Conservation (phyloP, 2,888 invertebrate species). For the Dromius quadrimaculatus region DNA sequence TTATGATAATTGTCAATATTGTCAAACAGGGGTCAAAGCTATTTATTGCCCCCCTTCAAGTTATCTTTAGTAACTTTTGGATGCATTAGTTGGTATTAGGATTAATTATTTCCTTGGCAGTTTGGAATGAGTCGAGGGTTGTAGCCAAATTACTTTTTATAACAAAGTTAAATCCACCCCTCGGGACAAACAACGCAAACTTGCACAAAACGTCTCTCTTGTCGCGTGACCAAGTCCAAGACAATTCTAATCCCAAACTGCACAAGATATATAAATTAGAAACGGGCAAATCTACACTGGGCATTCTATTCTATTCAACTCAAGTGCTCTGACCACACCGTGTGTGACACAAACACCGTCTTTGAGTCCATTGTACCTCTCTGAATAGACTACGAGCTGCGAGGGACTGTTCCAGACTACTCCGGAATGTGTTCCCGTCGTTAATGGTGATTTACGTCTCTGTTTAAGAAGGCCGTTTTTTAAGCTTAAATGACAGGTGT, state of each 20-base stretch:
- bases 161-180: background rate
- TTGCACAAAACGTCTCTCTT: background rate
- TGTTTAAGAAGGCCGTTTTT: slow-evolving; percentile 26
- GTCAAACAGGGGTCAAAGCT: slow-evolving; percentile 1
- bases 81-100: no score
- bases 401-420: background rate
- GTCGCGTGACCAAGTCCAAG: background rate
- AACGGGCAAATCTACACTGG: slow-evolving; percentile 32
- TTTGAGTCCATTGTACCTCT: slow-evolving; percentile 14
- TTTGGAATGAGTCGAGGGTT: no score
- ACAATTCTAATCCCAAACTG: slow-evolving; percentile 15
- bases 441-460: slow-evolving; percentile 37
- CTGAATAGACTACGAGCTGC: slow-evolving; percentile 18
- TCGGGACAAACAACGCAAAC: background rate
- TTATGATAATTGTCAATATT: slow-evolving; percentile 42
- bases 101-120: no score
- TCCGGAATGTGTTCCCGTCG: slow-evolving; percentile 24
- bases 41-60: slow-evolving; percentile 13
- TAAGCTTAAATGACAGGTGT: slow-evolving; percentile 34
- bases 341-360: slow-evolving; percentile 33
- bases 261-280: slow-evolving; percentile 36
- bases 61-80: background rate
- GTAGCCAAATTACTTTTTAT: no score
- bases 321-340: slow-evolving; percentile 30
- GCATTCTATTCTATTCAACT: slow-evolving; percentile 32